phyloP scores from a whole-genome alignment of 1,140 invertebrate species.

The Zophobas morio region DNA sequence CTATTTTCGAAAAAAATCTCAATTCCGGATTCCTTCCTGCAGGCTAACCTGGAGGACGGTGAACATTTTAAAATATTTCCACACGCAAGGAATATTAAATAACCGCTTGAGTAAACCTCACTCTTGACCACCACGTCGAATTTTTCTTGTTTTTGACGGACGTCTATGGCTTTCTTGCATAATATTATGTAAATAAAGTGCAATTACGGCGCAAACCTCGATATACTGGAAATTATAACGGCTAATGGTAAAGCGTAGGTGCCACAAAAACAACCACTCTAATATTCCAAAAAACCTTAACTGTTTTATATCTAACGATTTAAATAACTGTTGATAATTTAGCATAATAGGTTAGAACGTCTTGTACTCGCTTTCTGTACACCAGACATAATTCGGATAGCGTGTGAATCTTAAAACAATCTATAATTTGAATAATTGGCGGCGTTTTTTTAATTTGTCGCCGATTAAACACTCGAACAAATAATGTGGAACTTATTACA shows the following conservation, averaged over 20 bases:
- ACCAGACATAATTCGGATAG: not conserved
- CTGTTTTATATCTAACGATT: constrained; percentile 20
- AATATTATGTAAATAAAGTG: not conserved
- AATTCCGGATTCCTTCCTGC: too few relatives aligned
- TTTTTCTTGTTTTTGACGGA: not conserved
- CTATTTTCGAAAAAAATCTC: too few relatives aligned
- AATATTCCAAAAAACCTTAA: constrained; percentile 1
- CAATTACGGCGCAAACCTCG: not conserved
- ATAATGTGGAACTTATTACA: constrained; percentile 23
- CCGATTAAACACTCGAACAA: constrained; percentile 13
- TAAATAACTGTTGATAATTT: constrained; percentile 41
- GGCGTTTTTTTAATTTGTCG: constrained; percentile 4
- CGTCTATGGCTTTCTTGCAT: not conserved
- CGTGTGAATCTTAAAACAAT: constrained; percentile 26
- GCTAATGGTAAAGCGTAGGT: not conserved
- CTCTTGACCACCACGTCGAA: not conserved
- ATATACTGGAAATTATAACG: not conserved
- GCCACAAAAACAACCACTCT: not conserved
- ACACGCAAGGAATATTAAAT: too few relatives aligned
- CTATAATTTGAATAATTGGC: constrained; percentile 21
- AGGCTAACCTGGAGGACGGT: too few relatives aligned
- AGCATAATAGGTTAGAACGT: constrained; percentile 37
- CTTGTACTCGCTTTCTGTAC: not conserved
- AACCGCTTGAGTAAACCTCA: too few relatives aligned
- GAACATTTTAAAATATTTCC: too few relatives aligned